Conservation (phyloP, 2,113 vertebrate genomes). For the Axis porcinus region DNA sequence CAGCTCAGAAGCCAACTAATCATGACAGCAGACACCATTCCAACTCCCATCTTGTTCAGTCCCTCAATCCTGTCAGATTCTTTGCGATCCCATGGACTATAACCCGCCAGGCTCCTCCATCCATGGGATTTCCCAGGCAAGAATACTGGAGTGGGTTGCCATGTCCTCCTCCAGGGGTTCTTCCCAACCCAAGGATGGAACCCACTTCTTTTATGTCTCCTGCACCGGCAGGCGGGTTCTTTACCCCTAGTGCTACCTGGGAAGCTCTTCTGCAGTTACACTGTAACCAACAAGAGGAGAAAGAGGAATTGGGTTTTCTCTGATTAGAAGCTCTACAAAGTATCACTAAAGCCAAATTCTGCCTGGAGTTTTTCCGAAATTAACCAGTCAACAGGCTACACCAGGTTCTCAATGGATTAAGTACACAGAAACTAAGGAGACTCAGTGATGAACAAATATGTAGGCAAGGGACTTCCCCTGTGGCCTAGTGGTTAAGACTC, state of each 20-base stretch:
- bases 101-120: background rate
- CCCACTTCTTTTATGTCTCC: background rate
- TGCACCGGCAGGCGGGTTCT: background rate
- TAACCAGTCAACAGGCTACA: background rate
- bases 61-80: rapidly evolving
- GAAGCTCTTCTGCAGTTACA: background rate
- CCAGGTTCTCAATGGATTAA: background rate
- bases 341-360: background rate
- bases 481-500: background rate
- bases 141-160: background rate
- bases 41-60: background rate
- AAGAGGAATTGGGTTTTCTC: background rate
- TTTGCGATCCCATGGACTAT: background rate
- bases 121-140: background rate
- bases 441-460: background rate
- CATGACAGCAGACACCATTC: background rate
- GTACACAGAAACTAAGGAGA: background rate
- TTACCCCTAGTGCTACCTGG: background rate
- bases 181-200: rapidly evolving
- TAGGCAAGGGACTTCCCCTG: background rate
- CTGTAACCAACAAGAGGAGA: background rate
- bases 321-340: background rate
- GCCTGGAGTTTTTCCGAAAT: background rate
- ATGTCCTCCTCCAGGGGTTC: background rate
- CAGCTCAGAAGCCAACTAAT: background rate